These are phyloP conservation scores for Gobiocypris rarus DNA, from an alignment of 2,113 vertebrate genomes.

Conservation along the genomic window DNA sequence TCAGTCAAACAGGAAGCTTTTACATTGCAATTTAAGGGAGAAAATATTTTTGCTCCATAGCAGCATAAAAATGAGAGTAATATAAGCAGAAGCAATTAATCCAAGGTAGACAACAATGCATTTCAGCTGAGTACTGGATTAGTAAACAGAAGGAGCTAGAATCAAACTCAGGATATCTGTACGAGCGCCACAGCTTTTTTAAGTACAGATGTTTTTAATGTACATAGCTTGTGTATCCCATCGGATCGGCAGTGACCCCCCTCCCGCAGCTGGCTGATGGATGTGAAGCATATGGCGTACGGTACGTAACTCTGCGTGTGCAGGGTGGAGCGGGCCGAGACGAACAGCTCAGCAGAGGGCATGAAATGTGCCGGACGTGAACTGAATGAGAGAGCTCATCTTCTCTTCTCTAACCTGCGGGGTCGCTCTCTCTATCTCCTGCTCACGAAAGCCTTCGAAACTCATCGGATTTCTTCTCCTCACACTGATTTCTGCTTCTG, in stretches of 20 bases:
- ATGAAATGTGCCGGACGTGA: constrained; percentile 16
- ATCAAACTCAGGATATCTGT: neutral
- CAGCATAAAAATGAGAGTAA: neutral
- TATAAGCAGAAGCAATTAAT: neutral
- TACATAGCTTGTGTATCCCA: neutral
- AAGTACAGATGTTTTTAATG: no score
- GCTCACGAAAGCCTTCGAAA: neutral
- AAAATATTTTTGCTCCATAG: neutral
- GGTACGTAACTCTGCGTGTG: constrained; percentile 5
- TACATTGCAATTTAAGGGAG: neutral
- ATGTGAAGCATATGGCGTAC: constrained; percentile 47
- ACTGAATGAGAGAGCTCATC: constrained; percentile 11
- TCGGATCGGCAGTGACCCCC: constrained; percentile 33
- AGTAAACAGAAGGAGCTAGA: neutral
- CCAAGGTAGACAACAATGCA: no score
- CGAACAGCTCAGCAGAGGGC: constrained; percentile 9
- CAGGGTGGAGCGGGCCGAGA: neutral
- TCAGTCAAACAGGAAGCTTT: neutral
- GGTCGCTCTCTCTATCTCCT: neutral
- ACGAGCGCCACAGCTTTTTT: neutral
- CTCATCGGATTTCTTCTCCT: neutral
- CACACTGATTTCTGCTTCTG: neutral
- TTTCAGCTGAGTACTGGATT: neutral
- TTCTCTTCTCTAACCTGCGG: neutral
- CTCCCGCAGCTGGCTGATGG: constrained; percentile 47